Base-by-base conservation (phyloP, 2,797 vertebrate genomes). In the Onychomys arenicola region DNA sequence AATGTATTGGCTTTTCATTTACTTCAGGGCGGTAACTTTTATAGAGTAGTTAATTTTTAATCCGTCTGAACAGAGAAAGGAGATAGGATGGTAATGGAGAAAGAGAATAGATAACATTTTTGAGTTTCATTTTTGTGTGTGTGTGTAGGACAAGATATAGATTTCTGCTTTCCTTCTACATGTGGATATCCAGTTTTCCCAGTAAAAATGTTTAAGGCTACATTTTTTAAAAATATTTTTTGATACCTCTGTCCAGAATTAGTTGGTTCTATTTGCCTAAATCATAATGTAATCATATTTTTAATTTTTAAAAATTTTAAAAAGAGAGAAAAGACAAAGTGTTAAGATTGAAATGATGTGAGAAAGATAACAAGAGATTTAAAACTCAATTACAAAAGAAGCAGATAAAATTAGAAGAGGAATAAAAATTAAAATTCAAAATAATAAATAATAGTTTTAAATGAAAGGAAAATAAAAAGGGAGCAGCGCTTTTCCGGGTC, bases 11-110 rank as follows among this genome's bases (percentile, higher is more conserved):
- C 34, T 34, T 11, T 94, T 69, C 40, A 71, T 69, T 85, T 61
- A 49, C 12, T 77, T 4, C 27, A 67, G 14, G 40, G 32, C 52
- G 49, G 34, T 71, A 80, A 29, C 34, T 77, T 77, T 43, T 21
- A 86, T 19, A 23, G 27, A 71, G 7, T 86, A 69, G 71, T 87
- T 84, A 82, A 95, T 83, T 86, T 65, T 93, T 93, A 61, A 89
- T 57, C 57, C 55, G 32, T 96, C 75, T 82, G 43, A 52, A 49
- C 43, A 34, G 27, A 7, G 29, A 32, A 59, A 16, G 25, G 23
- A 57, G 8, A 43, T 7, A 43, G 27, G 13, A 61, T 61, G 3
- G 1, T 27, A 6, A 19, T 59, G 57, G 71, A 61, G 13, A 71
- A 55, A 85, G 32, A 92, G 11, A 37, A 43, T 25, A 6, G 29